Conservation (phyloP, 2,113 vertebrate genomes). For the Cynocephalus volans region DNA sequence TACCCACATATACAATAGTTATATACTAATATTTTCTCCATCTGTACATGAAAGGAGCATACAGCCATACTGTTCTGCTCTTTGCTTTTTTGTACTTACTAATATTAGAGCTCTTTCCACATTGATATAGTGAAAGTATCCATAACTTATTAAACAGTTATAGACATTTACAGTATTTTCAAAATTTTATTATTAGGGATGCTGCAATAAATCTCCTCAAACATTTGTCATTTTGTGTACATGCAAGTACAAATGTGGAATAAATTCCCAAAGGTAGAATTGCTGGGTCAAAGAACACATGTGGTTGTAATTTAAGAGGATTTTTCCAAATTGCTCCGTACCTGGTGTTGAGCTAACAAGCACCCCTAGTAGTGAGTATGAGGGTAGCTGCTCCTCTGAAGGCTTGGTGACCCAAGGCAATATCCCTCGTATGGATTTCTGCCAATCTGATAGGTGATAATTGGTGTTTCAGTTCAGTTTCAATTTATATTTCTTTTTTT, state of each 20-base stretch:
- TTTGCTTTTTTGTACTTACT: background rate
- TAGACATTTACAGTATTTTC: background rate
- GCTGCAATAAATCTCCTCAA: background rate
- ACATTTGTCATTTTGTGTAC: background rate
- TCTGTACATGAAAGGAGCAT: background rate
- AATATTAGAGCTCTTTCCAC: background rate
- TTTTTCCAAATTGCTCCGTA: background rate
- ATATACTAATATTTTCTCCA: background rate
- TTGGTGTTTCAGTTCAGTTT: background rate
- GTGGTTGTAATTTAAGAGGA: background rate
- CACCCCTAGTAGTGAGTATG: background rate
- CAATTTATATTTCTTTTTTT: background rate
- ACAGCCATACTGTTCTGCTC: background rate
- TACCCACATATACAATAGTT: background rate
- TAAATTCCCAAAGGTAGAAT: background rate
- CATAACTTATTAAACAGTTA: background rate
- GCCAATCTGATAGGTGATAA: background rate
- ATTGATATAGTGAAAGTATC: background rate
- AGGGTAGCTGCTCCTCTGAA: no score
- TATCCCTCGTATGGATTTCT: background rate
- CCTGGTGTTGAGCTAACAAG: background rate
- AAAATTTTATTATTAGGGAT: background rate
- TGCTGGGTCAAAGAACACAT: background rate
- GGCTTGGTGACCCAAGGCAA: no score
- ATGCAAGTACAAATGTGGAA: background rate